Base-by-base conservation (phyloP, 2,888 invertebrate species). In the Phasia obesa region DNA sequence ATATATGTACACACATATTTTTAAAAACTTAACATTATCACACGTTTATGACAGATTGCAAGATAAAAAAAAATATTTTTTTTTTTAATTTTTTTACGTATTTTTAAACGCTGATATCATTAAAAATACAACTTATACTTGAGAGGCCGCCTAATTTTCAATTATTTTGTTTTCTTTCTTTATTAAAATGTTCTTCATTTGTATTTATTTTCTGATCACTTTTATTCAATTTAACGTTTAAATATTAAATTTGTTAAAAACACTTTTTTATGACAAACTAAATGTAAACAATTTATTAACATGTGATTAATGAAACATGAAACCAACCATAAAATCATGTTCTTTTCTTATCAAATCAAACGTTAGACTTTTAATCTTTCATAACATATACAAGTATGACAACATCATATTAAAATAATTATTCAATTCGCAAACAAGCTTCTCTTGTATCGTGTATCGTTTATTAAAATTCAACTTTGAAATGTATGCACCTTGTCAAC, bases 41-140 rank as follows among this genome's bases (percentile, higher is more conserved):
- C 55, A 55, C 31, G 44, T 55, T 55, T 64, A 42, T 51, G 38
- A 60, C 15, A 2, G 44, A 55, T 62, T 35, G 9, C 42, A 38
- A 62, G 62, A 73, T 60, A 62, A 55, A 23, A 25, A 19, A 31
- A 42, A 70, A 19, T 25, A 49, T 19, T 31, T n/a, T n/a, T n/a
- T n/a, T n/a, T n/a, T n/a, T n/a, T n/a, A n/a, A n/a, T n/a, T n/a
- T n/a, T n/a, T n/a, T 35, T 9, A 35, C 9, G 25, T 69, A 81
- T 81, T 77, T 77, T 77, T 67, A 67, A 55, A 51, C 21, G 67
- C 49, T 77, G 81, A 77, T 81, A 73, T 81, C 81, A 81, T 77
- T 67, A 42, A 27, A 38, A 27, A 42, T 15, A n/a, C 15, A 42
- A 13, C 2, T 21, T 59, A 9, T 44, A 47, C 47, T 35, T 49